Evolutionary conservation across 2,113 vertebrate species (phyloP), one percentile per base, ranked within the genome.

Genomic region (Murina feae): DNA sequence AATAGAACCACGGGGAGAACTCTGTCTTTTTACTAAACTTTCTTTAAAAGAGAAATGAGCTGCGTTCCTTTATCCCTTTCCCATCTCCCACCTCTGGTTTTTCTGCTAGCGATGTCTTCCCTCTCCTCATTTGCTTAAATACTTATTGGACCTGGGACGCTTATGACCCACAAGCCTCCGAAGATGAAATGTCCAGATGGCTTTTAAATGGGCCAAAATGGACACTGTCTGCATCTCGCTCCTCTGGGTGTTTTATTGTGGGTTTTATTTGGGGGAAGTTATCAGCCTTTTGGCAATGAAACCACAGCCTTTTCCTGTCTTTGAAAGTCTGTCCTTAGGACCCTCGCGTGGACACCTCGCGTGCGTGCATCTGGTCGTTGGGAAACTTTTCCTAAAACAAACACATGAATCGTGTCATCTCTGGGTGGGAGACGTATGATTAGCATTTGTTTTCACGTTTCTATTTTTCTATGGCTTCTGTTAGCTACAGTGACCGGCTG

Each of bases 171-270:
- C 65, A 86, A 81, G 74, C 35, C 78, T 82, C 76, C 30, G 69
- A 92, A 92, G 86, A 82, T 68, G 85, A 96, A 89, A 83, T 28
- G 13, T 35, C 28, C 97, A 97, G 96, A 96, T 97, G 95, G 83
- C 92, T 88, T 84, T 89, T n/a, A 91, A 93, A 63, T 58, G 85
- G 76, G n/a, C 49, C 88, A 79, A 82, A 93, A 80, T 37, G 74
- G 68, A 92, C 25, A 51, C 39, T 88, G 75, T 75, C 55, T 89
- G 74, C 37, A 25, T 92, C 81, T 71, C 55, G 10, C 28, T 86
- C 92, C 92, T 88, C 42, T 2, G 78, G 76, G 90, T 58, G 55
- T 79, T 63, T 94, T 82, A 89, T 60, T 58, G 58, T 58, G 69
- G 72, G 79, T 69, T 96, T 95, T 95, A 95, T 90, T 93, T 30